Conservation (phyloP, 2,797 vertebrate genomes). For the Brachymystax lenok region DNA sequence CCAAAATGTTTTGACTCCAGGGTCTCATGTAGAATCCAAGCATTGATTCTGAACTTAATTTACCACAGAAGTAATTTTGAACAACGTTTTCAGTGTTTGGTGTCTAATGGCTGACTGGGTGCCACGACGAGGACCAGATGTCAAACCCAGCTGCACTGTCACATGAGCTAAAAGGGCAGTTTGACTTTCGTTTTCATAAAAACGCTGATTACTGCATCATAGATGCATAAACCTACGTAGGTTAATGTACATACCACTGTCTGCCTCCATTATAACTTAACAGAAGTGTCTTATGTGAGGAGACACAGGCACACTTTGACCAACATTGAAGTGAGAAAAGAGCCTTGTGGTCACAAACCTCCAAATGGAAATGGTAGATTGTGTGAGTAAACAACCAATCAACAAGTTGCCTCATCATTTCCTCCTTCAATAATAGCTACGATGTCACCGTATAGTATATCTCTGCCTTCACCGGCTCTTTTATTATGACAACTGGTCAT, state of each 20-base stretch:
- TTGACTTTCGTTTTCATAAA: slow-evolving; percentile 1
- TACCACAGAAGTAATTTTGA: neutral
- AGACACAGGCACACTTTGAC: neutral
- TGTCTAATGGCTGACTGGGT: neutral
- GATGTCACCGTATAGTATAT: neutral
- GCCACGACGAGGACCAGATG: slow-evolving; percentile 1
- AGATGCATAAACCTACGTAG: neutral
- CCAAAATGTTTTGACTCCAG: neutral
- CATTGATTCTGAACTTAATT: neutral
- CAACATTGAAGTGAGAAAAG: neutral
- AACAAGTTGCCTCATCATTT: neutral
- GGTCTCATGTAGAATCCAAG: neutral
- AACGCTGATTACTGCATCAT: neutral
- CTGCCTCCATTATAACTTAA: neutral
- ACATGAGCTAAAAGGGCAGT: neutral
- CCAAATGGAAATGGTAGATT: neutral
- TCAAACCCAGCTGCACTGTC: neutral
- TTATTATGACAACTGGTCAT: slow-evolving; percentile 1
- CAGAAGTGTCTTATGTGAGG: neutral
- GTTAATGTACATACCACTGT: neutral
- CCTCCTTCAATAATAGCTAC: neutral
- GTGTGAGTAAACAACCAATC: neutral
- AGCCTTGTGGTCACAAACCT: neutral
- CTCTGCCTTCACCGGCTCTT: neutral
- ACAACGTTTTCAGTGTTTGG: slow-evolving; percentile 2